Evolutionary conservation across 2,888 invertebrate species (phyloP).

Genomic region (Phytoseiulus persimilis): DNA sequence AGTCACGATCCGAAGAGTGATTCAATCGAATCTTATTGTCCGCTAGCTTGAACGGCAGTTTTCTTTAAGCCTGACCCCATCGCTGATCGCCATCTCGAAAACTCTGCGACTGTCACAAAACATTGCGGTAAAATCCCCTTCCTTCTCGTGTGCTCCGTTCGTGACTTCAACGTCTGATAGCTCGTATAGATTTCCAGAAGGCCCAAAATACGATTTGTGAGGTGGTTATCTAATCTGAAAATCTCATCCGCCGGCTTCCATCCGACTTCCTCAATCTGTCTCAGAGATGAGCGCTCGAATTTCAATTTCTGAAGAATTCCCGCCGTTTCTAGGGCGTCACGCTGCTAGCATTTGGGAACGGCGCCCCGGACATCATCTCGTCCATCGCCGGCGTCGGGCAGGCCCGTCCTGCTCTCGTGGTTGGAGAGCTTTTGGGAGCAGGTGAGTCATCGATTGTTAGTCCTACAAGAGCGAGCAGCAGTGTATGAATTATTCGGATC

Average conservation of each 20-base stretch:
- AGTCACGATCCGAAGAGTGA: neutral
- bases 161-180: no score
- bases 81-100: conserved; percentile 53
- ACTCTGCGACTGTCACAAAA: conserved; percentile 54
- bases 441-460: conserved; percentile 34
- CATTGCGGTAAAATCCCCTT: conserved; percentile 50
- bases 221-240: no score
- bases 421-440: conserved; percentile 50
- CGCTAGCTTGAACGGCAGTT: conserved; percentile 10
- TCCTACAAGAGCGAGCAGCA: neutral
- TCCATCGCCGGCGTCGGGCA: conserved; percentile 55
- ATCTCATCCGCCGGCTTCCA: no score
- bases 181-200: no score
- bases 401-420: conserved; percentile 49
- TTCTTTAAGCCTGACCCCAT: conserved; percentile 56
- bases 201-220: no score
- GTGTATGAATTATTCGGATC: neutral
- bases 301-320: neutral
- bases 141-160: neutral
- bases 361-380: conserved; percentile 62
- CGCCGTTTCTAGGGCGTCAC: conserved; percentile 56
- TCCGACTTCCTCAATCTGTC: no score
- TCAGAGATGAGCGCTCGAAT: neutral
- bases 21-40: neutral
- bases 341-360: conserved; percentile 64